Conservation (phyloP, 2,797 vertebrate genomes). For the Pangasius mekongensis region DNA sequence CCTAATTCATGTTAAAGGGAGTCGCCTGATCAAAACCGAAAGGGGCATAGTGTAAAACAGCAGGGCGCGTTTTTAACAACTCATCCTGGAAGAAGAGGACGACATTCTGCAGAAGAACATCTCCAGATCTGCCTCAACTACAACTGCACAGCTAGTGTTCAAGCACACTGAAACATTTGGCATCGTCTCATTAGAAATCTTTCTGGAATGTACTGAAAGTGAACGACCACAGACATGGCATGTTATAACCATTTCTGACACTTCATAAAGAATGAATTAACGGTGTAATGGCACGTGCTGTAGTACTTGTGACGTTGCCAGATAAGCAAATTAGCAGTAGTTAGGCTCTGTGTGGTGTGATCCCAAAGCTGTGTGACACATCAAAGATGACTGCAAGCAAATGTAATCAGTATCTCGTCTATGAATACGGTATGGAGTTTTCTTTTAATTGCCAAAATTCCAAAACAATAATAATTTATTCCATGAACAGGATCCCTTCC, state of each 20-base stretch:
- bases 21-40: constrained; percentile 78
- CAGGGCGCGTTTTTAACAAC: constrained; percentile 26
- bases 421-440: background rate
- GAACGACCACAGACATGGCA: background rate
- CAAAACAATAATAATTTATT: background rate
- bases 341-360: background rate
- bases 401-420: background rate
- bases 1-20: constrained; percentile 80
- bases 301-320: constrained; percentile 26
- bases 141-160: background rate
- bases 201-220: background rate
- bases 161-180: background rate
- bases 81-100: constrained; percentile 8
- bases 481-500: background rate
- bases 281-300: constrained; percentile 37
- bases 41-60: constrained; percentile 58
- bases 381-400: background rate
- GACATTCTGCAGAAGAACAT: constrained; percentile 10
- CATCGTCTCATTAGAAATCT: background rate
- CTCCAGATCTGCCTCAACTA: background rate
- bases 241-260: constrained; percentile 42
- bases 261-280: constrained; percentile 41
- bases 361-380: background rate
- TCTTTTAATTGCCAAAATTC: background rate
- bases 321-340: constrained; percentile 28